These are phyloP conservation scores for Drosophila eohydei DNA, from an alignment of 2,888 invertebrate genomes.

Conservation along the genomic window DNA sequence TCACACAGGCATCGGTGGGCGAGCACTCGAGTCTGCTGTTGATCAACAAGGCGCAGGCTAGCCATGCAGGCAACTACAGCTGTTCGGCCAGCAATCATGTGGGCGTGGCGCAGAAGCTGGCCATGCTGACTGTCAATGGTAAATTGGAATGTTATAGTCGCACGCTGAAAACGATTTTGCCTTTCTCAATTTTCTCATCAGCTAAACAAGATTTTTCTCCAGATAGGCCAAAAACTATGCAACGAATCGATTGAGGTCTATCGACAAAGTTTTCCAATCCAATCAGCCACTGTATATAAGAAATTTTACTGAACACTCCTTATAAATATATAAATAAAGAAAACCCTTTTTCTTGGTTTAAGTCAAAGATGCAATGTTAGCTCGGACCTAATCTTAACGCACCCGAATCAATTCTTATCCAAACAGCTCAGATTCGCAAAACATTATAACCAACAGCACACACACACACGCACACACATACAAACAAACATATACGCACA, in stretches of 20 bases:
- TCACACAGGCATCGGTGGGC: constrained; percentile 82
- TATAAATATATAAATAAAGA: not conserved
- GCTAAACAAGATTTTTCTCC: constrained; percentile 43
- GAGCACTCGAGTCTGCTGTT: constrained; percentile 86
- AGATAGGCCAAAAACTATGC: constrained; percentile 51
- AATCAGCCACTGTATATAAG: constrained; percentile 38
- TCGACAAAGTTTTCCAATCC: constrained; percentile 20
- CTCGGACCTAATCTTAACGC: constrained; percentile 39
- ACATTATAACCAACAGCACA: constrained; percentile 56
- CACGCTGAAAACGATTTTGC: not conserved
- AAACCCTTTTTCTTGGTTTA: not conserved
- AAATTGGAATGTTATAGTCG: constrained; percentile 56
- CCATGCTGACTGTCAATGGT: constrained; percentile 87
- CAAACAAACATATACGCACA: constrained; percentile 7
- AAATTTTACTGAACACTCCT: not conserved
- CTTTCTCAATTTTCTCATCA: constrained; percentile 29
- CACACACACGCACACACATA: constrained; percentile 54
- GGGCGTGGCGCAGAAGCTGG: constrained; percentile 86
- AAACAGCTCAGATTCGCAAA: constrained; percentile 47
- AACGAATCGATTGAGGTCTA: constrained; percentile 50
- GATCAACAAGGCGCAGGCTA: constrained; percentile 87
- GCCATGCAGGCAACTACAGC: constrained; percentile 88
- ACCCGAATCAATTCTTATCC: constrained; percentile 31
- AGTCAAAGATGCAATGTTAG: constrained; percentile 28
- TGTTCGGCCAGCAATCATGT: constrained; percentile 87